A percentile compares a stretch with the other conserved stretches of the same genome.
These are phyloP conservation scores for Watersipora subatra DNA, from an alignment of 1,140 invertebrate genomes.

Conservation along the genomic window DNA sequence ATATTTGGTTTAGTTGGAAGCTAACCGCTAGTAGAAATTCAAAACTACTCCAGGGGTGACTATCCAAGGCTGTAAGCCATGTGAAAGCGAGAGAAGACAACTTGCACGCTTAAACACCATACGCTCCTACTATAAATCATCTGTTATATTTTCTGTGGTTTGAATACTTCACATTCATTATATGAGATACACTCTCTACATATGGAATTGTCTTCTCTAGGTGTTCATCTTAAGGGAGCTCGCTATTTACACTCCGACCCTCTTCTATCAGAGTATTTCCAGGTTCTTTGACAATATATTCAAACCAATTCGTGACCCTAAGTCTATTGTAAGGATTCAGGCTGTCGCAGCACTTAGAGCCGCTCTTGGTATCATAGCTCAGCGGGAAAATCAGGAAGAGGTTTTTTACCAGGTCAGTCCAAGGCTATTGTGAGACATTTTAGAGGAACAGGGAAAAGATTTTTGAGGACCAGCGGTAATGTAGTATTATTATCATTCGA, in stretches of 20 bases:
- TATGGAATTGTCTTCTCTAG: constrained; percentile 36
- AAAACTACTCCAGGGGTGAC: too few relatives aligned
- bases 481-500: background rate
- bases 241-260: constrained; percentile 86
- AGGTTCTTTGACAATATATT: constrained; percentile 89
- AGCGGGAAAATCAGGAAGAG: constrained; percentile 81
- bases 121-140: too few relatives aligned
- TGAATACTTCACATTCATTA: too few relatives aligned
- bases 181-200: too few relatives aligned
- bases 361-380: constrained; percentile 80
- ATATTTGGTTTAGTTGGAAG: too few relatives aligned
- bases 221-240: constrained; percentile 80
- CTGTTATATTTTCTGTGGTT: too few relatives aligned
- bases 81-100: too few relatives aligned
- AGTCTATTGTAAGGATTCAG: constrained; percentile 76
- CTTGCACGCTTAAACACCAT: too few relatives aligned
- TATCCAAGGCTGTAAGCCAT: too few relatives aligned
- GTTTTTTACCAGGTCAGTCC: constrained; percentile 58
- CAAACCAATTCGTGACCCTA: constrained; percentile 76
- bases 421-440: background rate
- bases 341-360: constrained; percentile 82
- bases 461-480: background rate
- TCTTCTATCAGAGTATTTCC: constrained; percentile 94
- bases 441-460: background rate
- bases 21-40: too few relatives aligned